phyloP scores from a whole-genome alignment of 1,140 invertebrate genomes.

The Drosophila setifemur region DNA sequence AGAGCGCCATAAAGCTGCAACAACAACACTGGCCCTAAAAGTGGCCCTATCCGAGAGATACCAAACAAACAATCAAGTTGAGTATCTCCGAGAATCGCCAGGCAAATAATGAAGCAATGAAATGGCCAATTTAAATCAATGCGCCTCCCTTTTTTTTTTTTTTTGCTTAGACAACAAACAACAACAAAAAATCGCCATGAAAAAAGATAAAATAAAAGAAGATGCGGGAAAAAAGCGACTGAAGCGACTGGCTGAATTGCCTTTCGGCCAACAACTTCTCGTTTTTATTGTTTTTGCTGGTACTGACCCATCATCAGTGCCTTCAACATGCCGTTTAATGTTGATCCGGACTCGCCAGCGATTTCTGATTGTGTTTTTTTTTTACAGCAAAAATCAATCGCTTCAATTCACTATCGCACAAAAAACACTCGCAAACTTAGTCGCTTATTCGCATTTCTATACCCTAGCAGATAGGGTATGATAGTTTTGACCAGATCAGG shows the following conservation, averaged over 20 bases:
- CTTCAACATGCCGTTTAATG: constrained; percentile 34
- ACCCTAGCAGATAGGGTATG: no score
- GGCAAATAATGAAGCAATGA: constrained; percentile 67
- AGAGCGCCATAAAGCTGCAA: constrained; percentile 5
- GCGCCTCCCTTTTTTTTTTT: constrained; percentile 30
- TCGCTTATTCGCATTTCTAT: not conserved
- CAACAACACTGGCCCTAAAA: constrained; percentile 3
- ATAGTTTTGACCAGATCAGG: no score
- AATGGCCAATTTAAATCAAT: constrained; percentile 73
- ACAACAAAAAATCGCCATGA: not conserved
- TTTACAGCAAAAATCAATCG: constrained; percentile 17
- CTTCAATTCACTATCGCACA: constrained; percentile 4
- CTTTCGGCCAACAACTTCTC: constrained; percentile 31
- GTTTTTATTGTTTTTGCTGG: constrained; percentile 6
- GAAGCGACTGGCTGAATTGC: constrained; percentile 43
- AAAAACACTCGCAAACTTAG: no score
- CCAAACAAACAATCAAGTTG: constrained; percentile 60
- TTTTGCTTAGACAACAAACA: constrained; percentile 20
- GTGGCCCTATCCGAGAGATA: not conserved
- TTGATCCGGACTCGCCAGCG: constrained; percentile 1
- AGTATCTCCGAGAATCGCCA: constrained; percentile 37
- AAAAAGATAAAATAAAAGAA: not conserved
- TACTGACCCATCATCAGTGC: constrained; percentile 30
- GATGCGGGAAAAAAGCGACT: constrained; percentile 9
- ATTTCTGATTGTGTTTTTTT: constrained; percentile 5